phyloP scores from a whole-genome alignment of 2,113 vertebrate genomes.

The Nycticebus coucang region DNA sequence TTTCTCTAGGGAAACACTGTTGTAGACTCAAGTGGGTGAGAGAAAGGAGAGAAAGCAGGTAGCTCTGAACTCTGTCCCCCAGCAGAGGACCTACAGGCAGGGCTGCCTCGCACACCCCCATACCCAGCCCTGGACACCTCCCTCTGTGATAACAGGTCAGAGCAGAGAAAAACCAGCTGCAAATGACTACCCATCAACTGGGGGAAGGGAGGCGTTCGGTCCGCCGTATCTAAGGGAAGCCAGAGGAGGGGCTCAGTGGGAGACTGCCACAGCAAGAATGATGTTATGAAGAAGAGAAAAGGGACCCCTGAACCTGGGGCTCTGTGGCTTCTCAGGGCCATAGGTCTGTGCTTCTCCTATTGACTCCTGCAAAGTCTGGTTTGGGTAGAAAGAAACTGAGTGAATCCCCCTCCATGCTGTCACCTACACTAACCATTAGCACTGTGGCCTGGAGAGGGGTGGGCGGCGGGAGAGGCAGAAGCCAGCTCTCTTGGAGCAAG shows the following conservation, averaged over 20 bases:
- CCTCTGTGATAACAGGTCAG: too few species aligned
- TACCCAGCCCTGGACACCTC: not conserved
- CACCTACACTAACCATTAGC: rapidly evolving
- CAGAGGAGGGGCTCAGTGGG: not conserved
- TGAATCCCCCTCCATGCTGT: rapidly evolving
- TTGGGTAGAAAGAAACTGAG: not conserved
- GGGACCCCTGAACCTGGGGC: not conserved
- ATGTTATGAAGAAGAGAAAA: not conserved
- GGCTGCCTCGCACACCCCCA: not conserved
- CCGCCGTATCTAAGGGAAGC: not conserved
- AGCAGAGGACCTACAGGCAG: too few species aligned
- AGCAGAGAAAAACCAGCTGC: not conserved
- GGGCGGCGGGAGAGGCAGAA: rapidly evolving
- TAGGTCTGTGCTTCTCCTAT: not conserved
- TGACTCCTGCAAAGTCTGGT: not conserved
- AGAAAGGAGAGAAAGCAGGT: not conserved
- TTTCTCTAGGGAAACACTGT: too few species aligned
- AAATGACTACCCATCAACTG: rapidly evolving
- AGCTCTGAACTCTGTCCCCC: not conserved
- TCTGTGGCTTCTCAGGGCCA: rapidly evolving
- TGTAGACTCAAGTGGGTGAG: not conserved
- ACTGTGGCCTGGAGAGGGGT: not conserved
- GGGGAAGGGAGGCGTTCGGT: rapidly evolving
- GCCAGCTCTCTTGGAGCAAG: rapidly evolving
- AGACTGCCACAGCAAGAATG: not conserved